Evolutionary conservation across 2,113 vertebrate species (phyloP).

Genomic region (Coptodon bakossiorum): DNA sequence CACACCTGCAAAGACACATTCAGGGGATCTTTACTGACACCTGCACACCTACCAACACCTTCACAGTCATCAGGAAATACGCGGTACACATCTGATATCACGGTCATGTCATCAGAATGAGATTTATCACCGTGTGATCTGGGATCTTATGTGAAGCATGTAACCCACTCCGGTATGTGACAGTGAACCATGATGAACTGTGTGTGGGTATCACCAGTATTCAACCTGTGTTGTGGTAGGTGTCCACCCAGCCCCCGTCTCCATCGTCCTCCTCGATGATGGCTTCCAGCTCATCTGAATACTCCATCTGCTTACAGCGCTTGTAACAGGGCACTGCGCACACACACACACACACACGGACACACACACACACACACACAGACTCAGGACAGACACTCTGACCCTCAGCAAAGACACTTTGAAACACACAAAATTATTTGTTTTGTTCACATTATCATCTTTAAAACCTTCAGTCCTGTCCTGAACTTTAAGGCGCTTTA

Average conservation of each 20-base stretch:
- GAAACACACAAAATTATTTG: neutral
- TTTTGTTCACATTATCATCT: neutral
- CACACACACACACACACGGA: neutral
- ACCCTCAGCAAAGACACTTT: neutral
- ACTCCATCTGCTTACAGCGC: conserved; percentile 99
- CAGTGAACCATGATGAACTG: accelerated
- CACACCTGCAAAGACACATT: conserved; percentile 65
- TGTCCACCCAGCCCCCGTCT: conserved; percentile 98
- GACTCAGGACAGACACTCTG: no score
- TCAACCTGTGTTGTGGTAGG: conserved; percentile 91
- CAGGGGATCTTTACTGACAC: neutral
- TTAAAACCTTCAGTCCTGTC: neutral
- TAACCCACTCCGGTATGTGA: neutral
- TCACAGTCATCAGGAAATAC: neutral
- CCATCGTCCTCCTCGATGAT: conserved; percentile 99
- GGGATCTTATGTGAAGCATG: neutral
- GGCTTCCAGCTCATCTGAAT: conserved; percentile 94
- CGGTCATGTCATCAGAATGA: accelerated
- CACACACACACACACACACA: neutral
- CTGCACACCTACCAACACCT: neutral
- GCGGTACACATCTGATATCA: accelerated
- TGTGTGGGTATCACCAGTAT: neutral
- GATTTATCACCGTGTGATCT: neutral
- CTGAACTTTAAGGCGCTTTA: neutral
- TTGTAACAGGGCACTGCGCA: conserved; percentile 91